Base-by-base conservation (phyloP, 2,797 vertebrate species). In the Diplodus puntazzo region DNA sequence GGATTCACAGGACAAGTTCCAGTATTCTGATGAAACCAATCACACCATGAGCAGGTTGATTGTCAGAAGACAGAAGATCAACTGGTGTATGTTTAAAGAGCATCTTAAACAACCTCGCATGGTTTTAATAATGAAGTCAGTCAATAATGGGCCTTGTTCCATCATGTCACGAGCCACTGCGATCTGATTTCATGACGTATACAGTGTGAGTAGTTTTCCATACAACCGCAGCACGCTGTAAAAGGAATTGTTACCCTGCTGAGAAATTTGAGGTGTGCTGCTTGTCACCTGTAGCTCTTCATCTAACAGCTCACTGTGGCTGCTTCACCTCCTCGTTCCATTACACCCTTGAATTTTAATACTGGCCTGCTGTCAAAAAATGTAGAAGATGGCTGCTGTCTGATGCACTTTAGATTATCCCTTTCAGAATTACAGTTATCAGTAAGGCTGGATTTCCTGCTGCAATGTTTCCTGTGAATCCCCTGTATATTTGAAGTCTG, bases 171-270 rank as follows among this genome's bases (percentile, higher is more conserved):
- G 18, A 60, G 23, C 23, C 57, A 42, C 18, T 4, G 6, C 2
- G 4, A 68, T 72, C 11, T 42, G 14, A 58, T 77, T 66, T 60
- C 63, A 66, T 23, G 48, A 39, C 52, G 16, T 58, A 5, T 20
- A 21, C 34, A 34, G 34, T 34, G 34, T 8, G 8, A 34, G 34
- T 9, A 34, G 34, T 34, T 34, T 34, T 34, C 34, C 34, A 34
- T 34, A 34, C 34, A 9, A 34, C 34, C 8, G 34, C 34, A 34
- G 34, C 34, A 34, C 34, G 8, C 34, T 34, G 34, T 34, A 34
- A 34, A 34, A 9, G 34, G 34, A 34, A 34, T 34, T 34, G 34
- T 34, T 34, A 34, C 34, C 34, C 34, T 34, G 34, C 34, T 34
- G 34, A 34, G 34, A 34, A 34, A 34, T 34, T 34, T 7, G 34